Evolutionary conservation across 2,113 vertebrate genomes (phyloP), one percentile per base, ranked within the genome.

Genomic region (Leucopsar rothschildi): DNA sequence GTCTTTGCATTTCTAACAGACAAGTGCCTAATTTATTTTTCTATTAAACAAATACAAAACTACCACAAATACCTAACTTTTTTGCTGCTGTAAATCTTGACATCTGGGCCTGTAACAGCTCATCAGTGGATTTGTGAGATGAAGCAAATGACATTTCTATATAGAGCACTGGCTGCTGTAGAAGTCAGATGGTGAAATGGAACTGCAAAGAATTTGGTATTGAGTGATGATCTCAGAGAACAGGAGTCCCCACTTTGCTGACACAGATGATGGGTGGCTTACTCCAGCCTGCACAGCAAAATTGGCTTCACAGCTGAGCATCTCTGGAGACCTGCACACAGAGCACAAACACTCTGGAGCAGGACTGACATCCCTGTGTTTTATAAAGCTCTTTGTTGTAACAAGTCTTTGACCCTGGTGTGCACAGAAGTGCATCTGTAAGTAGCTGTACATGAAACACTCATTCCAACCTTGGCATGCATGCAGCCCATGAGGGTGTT

Each of bases 101-200:
- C 93, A 97, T 96, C 94, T 95, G 96, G 95, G 84, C 66, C 59
- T 88, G 71, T 91, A 95, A 94, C 93, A 96, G 92, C 91, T 95
- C 95, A 96, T 95, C 92, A 94, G 90, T 77, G 66, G 75, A 92
- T 95, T 80, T 96, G 93, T 94, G 87, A 96, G 93, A 92, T 90
- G 95, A 95, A 91, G 93, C 63, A 3, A 93, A 88, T 95, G 96
- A 86, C 71, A 94, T 92, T 94, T 96, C 94, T 94, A 66, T 95
- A 83, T 77, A 94, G 93, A 95, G 84, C 63, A 56, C 75, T 88
- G 75, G 60, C 90, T 94, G 94, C 79, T 83, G 56, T 63, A 92
- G 90, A 64, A 95, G 95, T 96, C 95, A 96, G 93, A 94, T 92
- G 90, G 95, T 94, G 79, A 95, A 93, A 95, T 59, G 56, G 75